Base-by-base conservation (phyloP, 2,113 vertebrate species). In the Marmota flaviventris region DNA sequence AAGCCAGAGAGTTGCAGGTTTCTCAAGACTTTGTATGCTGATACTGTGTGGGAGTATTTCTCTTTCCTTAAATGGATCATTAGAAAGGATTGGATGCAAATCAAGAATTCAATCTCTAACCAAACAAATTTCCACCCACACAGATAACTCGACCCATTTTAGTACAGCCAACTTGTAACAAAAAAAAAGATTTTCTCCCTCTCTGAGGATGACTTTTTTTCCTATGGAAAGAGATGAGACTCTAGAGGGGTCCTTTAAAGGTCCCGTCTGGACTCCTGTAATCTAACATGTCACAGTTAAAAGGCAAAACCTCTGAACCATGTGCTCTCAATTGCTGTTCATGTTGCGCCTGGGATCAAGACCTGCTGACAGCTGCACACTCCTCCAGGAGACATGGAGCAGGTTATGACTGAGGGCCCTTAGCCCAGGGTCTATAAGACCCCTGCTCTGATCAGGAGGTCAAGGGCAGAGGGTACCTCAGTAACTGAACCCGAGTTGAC, bases 51-150 rank as follows among this genome's bases (percentile, higher is more conserved):
- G 93, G 95, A 93, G 94, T 79, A 63, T 56, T 95, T 96, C 85
- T 34, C 27, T 89, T 94, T 95, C 88, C 94, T 95, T 96, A 96
- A 96, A 94, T 76, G 95, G 94, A 91, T 93, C 73, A 72, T 78
- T 78, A 65, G 42, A 42, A 96, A 91, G 75, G 69, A 51, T 7
- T 96, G 93, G 91, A 92, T 78, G 56, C 45, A 73, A 67, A 95
- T 93, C 94, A 97, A 88, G 92, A 97, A 97, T 97, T 95, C 92
- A 84, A 13, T 78, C 93, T 92, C 61, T 91, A 95, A 90, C 76
- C 91, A 96, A 86, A 89, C 37, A 88, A 20, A 61, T 83, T 81
- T 77, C 85, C 82, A 83, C 93, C 73, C 94, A 83, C 85, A 53
- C 67, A 94, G 51, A 85, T 48, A 65, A 51, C n/a, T 75, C 34